Conservation (phyloP, 2,113 vertebrate genomes). For the Murina feae region DNA sequence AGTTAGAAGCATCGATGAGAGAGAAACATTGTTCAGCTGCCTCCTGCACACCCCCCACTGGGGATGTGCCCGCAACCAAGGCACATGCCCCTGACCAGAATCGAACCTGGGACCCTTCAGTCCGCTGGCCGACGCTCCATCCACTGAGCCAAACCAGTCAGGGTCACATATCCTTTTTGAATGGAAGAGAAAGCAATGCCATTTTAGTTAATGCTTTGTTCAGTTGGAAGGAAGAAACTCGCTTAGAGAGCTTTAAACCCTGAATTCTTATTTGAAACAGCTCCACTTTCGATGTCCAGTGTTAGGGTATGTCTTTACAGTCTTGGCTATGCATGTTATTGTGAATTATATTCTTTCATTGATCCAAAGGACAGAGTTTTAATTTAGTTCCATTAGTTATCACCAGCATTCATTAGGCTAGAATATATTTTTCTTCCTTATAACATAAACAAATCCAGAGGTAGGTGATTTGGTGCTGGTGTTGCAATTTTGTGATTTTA, state of each 20-base stretch:
- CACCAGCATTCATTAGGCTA: not conserved
- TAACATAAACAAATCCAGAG: not conserved
- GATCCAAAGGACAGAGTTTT: not conserved
- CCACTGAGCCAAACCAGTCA: no score
- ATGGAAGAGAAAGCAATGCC: not conserved
- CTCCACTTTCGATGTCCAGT: not conserved
- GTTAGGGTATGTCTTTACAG: not conserved
- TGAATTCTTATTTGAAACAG: not conserved
- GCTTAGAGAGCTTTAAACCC: not conserved
- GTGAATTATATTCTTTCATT: not conserved
- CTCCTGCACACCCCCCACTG: no score
- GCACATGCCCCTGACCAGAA: no score
- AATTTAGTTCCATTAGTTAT: not conserved
- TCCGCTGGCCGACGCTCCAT: no score
- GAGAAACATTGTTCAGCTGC: no score
- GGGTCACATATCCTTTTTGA: no score
- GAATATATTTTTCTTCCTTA: not conserved
- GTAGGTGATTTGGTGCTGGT: not conserved
- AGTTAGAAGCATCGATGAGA: no score
- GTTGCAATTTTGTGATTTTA: not conserved
- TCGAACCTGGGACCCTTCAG: no score
- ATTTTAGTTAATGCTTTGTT: not conserved
- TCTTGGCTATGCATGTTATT: not conserved
- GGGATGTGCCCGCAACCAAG: no score
- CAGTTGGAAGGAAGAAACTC: not conserved